These are phyloP conservation scores for Tupaia chinensis DNA, from an alignment of 2,113 vertebrate species.

Conservation along the genomic window DNA sequence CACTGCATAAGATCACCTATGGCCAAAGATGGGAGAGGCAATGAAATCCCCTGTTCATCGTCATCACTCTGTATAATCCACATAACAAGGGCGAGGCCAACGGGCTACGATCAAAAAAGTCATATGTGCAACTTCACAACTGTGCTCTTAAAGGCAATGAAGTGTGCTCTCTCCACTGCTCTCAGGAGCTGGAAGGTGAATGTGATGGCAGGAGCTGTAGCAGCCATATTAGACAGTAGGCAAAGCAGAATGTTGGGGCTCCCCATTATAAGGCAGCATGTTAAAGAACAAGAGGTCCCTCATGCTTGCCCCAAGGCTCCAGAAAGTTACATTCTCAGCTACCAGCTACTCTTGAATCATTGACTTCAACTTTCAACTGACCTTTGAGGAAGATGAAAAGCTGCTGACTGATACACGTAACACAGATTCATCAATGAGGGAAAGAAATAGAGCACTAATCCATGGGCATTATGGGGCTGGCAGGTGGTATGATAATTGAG, in stretches of 20 bases:
- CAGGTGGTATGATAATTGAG: no score
- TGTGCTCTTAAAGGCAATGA: background rate
- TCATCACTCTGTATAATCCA: no score
- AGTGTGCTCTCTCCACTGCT: background rate
- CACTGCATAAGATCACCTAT: fast-evolving
- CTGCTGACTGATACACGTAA: background rate
- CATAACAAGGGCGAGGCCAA: background rate
- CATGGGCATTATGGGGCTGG: no score
- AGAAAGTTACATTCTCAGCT: background rate
- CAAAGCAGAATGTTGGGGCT: background rate
- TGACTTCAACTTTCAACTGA: no score
- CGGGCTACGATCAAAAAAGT: fast-evolving
- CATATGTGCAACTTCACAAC: no score
- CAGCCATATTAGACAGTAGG: background rate
- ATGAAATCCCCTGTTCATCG: background rate
- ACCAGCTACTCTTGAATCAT: background rate
- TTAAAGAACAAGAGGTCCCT: no score
- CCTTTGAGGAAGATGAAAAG: background rate
- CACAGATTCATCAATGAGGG: background rate
- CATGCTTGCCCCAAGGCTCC: background rate
- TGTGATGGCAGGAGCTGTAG: background rate
- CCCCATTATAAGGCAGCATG: background rate
- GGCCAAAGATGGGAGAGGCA: background rate
- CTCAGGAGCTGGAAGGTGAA: background rate
- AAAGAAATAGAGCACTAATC: background rate